These are phyloP conservation scores for Drosophila baimaii DNA, from an alignment of 1,140 invertebrate genomes.

Conservation along the genomic window DNA sequence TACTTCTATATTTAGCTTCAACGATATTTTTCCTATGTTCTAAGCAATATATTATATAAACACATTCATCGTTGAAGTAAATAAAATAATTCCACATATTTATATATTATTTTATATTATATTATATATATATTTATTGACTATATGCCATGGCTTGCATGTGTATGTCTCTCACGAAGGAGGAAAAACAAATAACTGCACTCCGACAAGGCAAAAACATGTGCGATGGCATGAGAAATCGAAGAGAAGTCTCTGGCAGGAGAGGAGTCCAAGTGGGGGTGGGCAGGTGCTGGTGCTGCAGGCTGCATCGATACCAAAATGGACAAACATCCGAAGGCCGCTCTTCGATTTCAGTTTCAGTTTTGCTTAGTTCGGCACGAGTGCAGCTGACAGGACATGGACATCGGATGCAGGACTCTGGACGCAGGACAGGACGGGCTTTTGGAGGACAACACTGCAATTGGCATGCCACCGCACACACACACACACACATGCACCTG, in stretches of 20 bases:
- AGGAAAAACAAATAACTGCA: no score
- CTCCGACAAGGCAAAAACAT: background rate
- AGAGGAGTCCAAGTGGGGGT: background rate
- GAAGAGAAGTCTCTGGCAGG: background rate
- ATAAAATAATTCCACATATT: background rate
- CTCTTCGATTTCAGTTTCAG: conserved; percentile 72
- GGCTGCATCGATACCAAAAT: conserved; percentile 37
- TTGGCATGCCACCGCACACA: conserved; percentile 30
- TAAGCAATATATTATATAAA: no score
- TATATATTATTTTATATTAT: no score
- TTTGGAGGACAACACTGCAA: conserved; percentile 4
- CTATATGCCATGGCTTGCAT: no score
- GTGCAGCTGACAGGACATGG: conserved; percentile 64
- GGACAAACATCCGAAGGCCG: conserved; percentile 53
- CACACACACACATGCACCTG: conserved; percentile 16
- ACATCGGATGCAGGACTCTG: conserved; percentile 17
- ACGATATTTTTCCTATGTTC: no score
- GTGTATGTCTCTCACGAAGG: no score
- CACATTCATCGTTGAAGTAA: no score
- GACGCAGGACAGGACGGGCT: conserved; percentile 2
- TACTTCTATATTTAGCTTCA: no score
- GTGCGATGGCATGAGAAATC: background rate
- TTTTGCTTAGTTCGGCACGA: conserved; percentile 71
- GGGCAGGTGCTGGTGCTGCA: background rate
- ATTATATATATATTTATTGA: no score